phyloP scores from a whole-genome alignment of 2,797 vertebrate species.

The Sparidentex hasta region DNA sequence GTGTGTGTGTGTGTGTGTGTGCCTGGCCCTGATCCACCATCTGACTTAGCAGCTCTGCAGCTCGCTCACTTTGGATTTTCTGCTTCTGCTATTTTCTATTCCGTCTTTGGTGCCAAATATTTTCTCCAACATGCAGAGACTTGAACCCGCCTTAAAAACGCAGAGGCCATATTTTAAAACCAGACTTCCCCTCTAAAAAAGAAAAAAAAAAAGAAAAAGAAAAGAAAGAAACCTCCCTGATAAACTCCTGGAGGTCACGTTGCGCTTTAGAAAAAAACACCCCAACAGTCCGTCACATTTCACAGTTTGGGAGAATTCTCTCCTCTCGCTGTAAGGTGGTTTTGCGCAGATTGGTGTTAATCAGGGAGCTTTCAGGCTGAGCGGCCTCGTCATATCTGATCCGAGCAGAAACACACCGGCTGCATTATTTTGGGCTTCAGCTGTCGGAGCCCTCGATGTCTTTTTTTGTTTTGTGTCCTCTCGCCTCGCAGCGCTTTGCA shows the following conservation, averaged over 20 bases:
- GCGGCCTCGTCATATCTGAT: slow-evolving; percentile 56
- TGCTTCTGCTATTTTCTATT: slow-evolving; percentile 20
- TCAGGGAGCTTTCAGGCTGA: not conserved
- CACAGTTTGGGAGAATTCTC: not conserved
- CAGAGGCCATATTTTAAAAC: slow-evolving; percentile 35
- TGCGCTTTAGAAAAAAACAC: not conserved
- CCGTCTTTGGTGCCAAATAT: slow-evolving; percentile 43
- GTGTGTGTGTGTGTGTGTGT: not conserved
- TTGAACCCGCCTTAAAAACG: slow-evolving; percentile 44
- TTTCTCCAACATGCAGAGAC: slow-evolving; percentile 63
- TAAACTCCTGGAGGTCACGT: not conserved
- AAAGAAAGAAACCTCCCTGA: too few species aligned
- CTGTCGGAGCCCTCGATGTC: slow-evolving; percentile 74
- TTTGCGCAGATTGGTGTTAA: not conserved
- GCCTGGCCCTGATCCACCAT: slow-evolving; percentile 1
- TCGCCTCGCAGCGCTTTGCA: slow-evolving; percentile 92
- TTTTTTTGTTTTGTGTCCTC: slow-evolving; percentile 83
- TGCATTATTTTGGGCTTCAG: slow-evolving; percentile 80
- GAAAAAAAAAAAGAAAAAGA: not conserved
- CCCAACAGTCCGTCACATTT: not conserved
- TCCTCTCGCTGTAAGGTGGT: not conserved
- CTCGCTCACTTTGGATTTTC: slow-evolving; percentile 6
- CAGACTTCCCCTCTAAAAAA: not conserved
- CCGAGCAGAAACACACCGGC: slow-evolving; percentile 35
- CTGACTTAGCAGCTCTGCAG: slow-evolving; percentile 15